phyloP scores from a whole-genome alignment of 2,113 vertebrate species.

The Orthochromis malagaraziensis region DNA sequence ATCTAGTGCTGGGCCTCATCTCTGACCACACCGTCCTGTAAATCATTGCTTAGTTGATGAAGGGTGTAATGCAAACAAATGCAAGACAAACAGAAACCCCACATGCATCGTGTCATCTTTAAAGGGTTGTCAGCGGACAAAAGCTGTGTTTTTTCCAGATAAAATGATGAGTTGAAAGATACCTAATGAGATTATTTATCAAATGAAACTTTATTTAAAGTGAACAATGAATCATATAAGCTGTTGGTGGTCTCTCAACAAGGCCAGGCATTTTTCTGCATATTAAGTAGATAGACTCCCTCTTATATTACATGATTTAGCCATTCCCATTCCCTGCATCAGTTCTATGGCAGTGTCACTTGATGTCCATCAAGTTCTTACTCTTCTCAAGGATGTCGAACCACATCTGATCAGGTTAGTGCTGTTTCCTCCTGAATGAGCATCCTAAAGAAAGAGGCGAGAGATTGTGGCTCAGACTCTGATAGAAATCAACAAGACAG shows the following conservation, averaged over 20 bases:
- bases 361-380: slow-evolving; percentile 33
- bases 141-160: not conserved
- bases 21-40: not conserved
- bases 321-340: not conserved
- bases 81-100: not conserved
- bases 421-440: slow-evolving; percentile 78
- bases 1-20: not conserved
- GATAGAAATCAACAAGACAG: not conserved
- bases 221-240: slow-evolving; percentile 18
- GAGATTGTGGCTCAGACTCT: not conserved
- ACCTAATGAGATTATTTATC: slow-evolving; percentile 4
- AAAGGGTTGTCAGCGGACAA: not conserved
- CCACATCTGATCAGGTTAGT: slow-evolving; percentile 42
- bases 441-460: slow-evolving; percentile 55
- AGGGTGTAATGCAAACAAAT: not conserved
- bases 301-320: not conserved
- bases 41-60: not conserved
- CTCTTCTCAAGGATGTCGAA: not conserved
- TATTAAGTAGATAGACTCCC: not conserved
- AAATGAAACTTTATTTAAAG: slow-evolving; percentile 49
- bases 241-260: not conserved
- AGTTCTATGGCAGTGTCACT: slow-evolving; percentile 23
- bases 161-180: not conserved
- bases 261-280: not conserved
- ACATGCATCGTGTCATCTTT: not conserved